These are phyloP conservation scores for Sakesphorus luctuosus DNA, from an alignment of 2,113 vertebrate species.

Conservation along the genomic window DNA sequence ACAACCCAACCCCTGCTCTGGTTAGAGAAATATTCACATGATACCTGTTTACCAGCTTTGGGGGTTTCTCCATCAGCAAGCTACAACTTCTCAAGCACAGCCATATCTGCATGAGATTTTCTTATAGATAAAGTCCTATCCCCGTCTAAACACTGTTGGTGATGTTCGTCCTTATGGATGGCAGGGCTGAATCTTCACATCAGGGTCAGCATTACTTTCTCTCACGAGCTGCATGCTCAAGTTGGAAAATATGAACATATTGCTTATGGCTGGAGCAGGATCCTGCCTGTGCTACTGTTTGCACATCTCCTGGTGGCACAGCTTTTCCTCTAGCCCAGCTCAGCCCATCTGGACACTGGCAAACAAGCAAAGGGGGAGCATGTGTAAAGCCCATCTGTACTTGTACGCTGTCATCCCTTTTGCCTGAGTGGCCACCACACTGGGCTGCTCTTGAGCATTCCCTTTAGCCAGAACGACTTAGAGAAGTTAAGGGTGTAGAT, in stretches of 20 bases:
- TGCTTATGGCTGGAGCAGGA: background rate
- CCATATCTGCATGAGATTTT: background rate
- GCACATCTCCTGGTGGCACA: background rate
- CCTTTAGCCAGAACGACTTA: background rate
- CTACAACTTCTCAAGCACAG: background rate
- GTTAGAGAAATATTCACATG: background rate
- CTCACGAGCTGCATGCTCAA: background rate
- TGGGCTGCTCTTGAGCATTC: background rate
- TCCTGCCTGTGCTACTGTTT: background rate
- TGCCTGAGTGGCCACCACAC: background rate
- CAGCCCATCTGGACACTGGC: background rate
- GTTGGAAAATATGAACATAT: background rate
- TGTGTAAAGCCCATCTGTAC: accelerated
- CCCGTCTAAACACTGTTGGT: background rate
- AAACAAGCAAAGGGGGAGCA: background rate
- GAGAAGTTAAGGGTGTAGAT: background rate
- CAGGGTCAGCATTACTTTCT: background rate
- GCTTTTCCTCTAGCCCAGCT: background rate
- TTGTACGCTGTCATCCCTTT: accelerated
- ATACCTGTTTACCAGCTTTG: background rate
- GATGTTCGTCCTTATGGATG: background rate
- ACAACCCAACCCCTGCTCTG: background rate
- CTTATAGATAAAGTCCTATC: background rate
- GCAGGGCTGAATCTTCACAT: background rate
- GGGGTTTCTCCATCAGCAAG: background rate